Base-by-base conservation (phyloP, 2,888 invertebrate species). In the Schizaphis graminum region DNA sequence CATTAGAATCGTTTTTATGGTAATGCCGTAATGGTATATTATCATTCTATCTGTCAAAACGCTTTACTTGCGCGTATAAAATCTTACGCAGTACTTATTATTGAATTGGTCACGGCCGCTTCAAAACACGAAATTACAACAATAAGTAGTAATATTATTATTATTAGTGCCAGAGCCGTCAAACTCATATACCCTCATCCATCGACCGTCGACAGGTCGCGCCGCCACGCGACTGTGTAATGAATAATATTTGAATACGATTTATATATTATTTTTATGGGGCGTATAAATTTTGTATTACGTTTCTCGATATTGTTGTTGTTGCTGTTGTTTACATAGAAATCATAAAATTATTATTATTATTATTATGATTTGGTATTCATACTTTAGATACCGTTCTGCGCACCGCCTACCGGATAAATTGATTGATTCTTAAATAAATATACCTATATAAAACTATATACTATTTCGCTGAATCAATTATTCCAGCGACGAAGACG, bases 161-260 rank as follows among this genome's bases (percentile, higher is more conserved):
- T 77, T n/a, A 67, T 67, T 77, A 35, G 8, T 67, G 67, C 26
- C 26, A 57, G 26, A 57, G 57, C 21, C 35, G 77, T 41, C 35
- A 77, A 53, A 53, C 35, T 77, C 21, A 21, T 35, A 35, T 77
- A 77, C 35, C 35, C 21, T 77, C 26, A 10, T 61, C 35, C 21
- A 77, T 77, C 35, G 77, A 35, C 77, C 77, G 77, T 35, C 35
- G 21, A 35, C 21, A 35, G 21, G 21, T 35, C 57, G 3, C 26
- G 26, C 57, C 26, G 26, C 57, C 77, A 77, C 16, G 77, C 35
- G 35, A 77, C 35, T 35, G 35, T 77, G 84, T 53, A 53, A 84
- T 91, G 91, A 91, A 91, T 91, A 91, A 84, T 16, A 91, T 91
- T 91, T 91, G 84, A 91, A 91, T 91, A 91, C 53, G 84, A 89